These are phyloP conservation scores for Crematogaster levior DNA, from an alignment of 2,888 invertebrate species.

Conservation along the genomic window DNA sequence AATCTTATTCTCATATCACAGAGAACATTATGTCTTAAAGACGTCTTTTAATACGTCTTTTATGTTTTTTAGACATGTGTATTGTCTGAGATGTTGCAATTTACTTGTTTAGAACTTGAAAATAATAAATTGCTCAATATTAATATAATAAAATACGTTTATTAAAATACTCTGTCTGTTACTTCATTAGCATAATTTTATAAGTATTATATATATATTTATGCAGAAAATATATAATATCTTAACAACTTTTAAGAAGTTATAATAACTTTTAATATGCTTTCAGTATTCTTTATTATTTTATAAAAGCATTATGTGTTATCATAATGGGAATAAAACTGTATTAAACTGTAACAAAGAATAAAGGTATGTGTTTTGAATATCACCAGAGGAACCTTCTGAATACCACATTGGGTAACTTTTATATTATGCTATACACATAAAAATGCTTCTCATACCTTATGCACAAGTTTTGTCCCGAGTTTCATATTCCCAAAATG, in stretches of 20 bases:
- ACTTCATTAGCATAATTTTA: neutral
- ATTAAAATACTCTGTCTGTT: neutral
- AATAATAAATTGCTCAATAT: neutral
- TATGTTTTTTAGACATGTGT: no score
- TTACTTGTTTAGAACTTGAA: neutral
- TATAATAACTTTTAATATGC: constrained; percentile 26
- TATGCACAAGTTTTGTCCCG: constrained; percentile 50
- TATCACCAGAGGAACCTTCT: constrained; percentile 49
- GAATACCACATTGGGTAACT: constrained; percentile 67
- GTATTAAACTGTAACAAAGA: constrained; percentile 38
- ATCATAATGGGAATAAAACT: neutral
- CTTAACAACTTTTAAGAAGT: no score
- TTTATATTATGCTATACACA: constrained; percentile 60
- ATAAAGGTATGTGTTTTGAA: constrained; percentile 27
- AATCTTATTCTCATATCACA: no score
- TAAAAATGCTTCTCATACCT: constrained; percentile 61
- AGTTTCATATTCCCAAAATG: constrained; percentile 53
- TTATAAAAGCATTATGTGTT: constrained; percentile 20
- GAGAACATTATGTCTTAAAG: no score
- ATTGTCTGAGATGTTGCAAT: no score
- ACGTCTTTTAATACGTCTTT: no score
- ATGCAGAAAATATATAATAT: constrained; percentile 11
- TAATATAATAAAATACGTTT: neutral
- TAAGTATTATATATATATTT: neutral
- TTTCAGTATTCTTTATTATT: neutral